These are phyloP conservation scores for Forficula auricularia DNA, from an alignment of 1,140 invertebrate species.

Conservation along the genomic window DNA sequence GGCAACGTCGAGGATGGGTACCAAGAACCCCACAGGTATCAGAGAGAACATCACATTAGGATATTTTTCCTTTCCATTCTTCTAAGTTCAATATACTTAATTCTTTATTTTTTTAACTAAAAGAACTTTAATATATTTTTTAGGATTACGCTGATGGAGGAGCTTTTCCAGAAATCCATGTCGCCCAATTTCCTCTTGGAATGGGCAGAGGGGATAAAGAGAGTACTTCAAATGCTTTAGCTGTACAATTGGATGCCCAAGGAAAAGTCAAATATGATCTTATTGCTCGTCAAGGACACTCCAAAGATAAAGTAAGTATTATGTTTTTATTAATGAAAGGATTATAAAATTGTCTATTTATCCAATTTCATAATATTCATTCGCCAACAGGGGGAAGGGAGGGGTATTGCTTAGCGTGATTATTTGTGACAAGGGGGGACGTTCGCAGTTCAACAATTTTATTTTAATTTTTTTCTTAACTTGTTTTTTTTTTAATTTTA, in stretches of 20 bases:
- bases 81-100: neutral
- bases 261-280: conserved; percentile 96
- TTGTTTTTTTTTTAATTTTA: too few relatives aligned
- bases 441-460: too few relatives aligned
- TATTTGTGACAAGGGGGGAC: too few relatives aligned
- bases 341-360: neutral
- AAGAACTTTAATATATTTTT: too few relatives aligned
- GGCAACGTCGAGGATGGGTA: conserved; percentile 85
- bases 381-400: too few relatives aligned
- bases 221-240: conserved; percentile 72
- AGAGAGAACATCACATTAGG: too few relatives aligned
- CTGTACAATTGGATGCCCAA: conserved; percentile 80
- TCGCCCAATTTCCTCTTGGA: conserved; percentile 89
- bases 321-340: too few relatives aligned
- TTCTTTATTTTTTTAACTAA: neutral
- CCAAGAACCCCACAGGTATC: conserved; percentile 72
- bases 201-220: conserved; percentile 61
- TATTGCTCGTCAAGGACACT: conserved; percentile 84
- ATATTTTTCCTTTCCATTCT: neutral
- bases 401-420: neutral
- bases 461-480: too few relatives aligned
- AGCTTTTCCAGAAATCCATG: conserved; percentile 93
- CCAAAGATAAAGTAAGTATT: conserved; percentile 70
- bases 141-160: conserved; percentile 86
- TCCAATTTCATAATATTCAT: too few relatives aligned